phyloP scores from a whole-genome alignment of 2,797 vertebrate species.

The Syndactyla subalaris region DNA sequence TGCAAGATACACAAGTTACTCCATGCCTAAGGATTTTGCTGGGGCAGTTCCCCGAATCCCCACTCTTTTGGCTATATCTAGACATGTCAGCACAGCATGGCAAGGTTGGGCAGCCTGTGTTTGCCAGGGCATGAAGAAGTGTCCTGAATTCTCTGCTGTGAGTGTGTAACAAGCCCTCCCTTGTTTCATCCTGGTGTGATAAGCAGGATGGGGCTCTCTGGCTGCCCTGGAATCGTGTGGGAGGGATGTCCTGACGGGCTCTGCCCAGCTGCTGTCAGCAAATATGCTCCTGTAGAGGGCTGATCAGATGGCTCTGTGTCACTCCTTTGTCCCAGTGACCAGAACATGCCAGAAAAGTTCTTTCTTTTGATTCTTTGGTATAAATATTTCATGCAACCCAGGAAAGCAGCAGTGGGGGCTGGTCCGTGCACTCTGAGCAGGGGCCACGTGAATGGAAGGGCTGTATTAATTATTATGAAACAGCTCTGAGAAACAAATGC shows the following conservation, averaged over 20 bases:
- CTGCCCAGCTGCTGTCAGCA: neutral
- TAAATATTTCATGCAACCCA: neutral
- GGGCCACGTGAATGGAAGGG: neutral
- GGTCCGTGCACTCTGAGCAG: neutral
- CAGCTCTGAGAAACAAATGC: constrained; percentile 50
- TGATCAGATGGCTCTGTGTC: neutral
- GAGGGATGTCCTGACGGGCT: neutral
- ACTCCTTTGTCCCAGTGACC: neutral
- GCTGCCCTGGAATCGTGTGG: neutral
- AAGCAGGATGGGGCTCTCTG: neutral
- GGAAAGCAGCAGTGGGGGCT: neutral
- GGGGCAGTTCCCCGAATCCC: neutral
- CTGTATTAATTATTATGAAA: constrained; percentile 63
- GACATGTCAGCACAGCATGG: neutral
- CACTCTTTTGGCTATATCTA: neutral
- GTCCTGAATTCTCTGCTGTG: neutral
- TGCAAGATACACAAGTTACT: rapidly evolving
- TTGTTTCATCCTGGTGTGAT: neutral
- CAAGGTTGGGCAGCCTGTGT: neutral
- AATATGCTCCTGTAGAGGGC: neutral
- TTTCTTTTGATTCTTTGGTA: neutral
- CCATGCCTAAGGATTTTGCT: neutral
- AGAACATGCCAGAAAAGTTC: neutral
- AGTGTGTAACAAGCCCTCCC: neutral
- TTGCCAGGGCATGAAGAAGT: neutral